Percentiles rank a stretch among this genome's conserved stretches.
Evolutionary conservation across 2,888 invertebrate species (phyloP).

Genomic region (Nasonia oneida): DNA sequence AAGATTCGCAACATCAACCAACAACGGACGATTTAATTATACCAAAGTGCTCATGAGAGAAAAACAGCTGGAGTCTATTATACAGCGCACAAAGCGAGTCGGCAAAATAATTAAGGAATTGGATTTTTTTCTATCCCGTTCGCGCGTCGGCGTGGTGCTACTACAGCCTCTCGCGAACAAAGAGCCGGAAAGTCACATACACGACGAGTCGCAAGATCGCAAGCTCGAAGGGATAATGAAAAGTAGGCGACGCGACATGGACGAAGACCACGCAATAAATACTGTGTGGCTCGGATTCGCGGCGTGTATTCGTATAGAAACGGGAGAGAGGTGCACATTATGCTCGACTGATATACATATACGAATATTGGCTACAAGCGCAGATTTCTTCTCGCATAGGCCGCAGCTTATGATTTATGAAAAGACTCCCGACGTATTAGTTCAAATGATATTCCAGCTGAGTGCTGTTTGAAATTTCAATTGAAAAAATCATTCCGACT

Average conservation of each 20-base stretch:
- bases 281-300: neutral
- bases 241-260: slow-evolving; percentile 7
- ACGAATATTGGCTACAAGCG: neutral
- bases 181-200: neutral
- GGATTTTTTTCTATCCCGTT: neutral
- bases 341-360: slow-evolving; percentile 58
- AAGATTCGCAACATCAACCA: slow-evolving; percentile 29
- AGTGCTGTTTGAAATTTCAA: neutral
- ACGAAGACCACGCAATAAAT: neutral
- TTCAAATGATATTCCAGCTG: neutral
- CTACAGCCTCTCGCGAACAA: neutral
- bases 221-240: slow-evolving; percentile 24
- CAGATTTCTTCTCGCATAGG: neutral
- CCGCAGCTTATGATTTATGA: neutral
- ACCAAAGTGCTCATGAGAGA: slow-evolving; percentile 21
- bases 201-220: neutral
- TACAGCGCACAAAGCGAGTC: too few species aligned
- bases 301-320: neutral
- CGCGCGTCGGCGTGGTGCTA: neutral
- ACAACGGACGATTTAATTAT: slow-evolving; percentile 28
- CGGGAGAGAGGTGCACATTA: slow-evolving; percentile 29
- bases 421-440: neutral
- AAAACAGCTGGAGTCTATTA: neutral
- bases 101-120: slow-evolving; percentile 52
- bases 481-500: neutral